A percentile compares a stretch with the other conserved stretches of the same genome.
phyloP scores from a whole-genome alignment of 2,797 vertebrate genomes.

The Oryzias sinensis region DNA sequence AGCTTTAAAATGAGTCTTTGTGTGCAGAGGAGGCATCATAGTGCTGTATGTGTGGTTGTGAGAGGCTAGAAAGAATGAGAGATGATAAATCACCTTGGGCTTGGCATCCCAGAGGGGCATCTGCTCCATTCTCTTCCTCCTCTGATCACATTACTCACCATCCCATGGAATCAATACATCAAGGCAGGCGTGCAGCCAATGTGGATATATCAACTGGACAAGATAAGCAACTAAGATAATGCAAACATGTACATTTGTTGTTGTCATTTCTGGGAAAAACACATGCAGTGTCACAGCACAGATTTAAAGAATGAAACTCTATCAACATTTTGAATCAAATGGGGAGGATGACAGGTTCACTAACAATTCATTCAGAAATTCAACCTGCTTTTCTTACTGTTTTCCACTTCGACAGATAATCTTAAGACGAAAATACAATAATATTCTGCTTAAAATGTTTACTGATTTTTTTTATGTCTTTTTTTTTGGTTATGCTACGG shows the following conservation, averaged over 20 bases:
- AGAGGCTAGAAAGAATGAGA: slow-evolving; percentile 8
- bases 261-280: slow-evolving; percentile 12
- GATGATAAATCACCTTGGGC: slow-evolving; percentile 52
- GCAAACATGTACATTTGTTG: slow-evolving; percentile 7
- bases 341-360: neutral
- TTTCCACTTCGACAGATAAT: too few relatives aligned
- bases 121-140: slow-evolving; percentile 36
- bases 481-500: too few relatives aligned
- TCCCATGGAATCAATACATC: slow-evolving; percentile 54
- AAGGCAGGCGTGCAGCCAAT: slow-evolving; percentile 30
- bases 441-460: too few relatives aligned
- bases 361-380: too few relatives aligned
- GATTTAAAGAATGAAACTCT: too few relatives aligned
- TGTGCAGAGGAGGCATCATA: slow-evolving; percentile 9
- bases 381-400: too few relatives aligned
- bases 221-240: slow-evolving; percentile 17
- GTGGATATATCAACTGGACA: slow-evolving; percentile 22
- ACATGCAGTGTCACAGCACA: slow-evolving; percentile 5
- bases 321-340: neutral
- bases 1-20: slow-evolving; percentile 27
- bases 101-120: slow-evolving; percentile 38
- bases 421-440: too few relatives aligned
- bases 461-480: too few relatives aligned
- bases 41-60: slow-evolving; percentile 35
- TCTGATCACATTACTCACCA: slow-evolving; percentile 53